phyloP scores from a whole-genome alignment of 2,113 vertebrate species.

The Rhizomys pruinosus region DNA sequence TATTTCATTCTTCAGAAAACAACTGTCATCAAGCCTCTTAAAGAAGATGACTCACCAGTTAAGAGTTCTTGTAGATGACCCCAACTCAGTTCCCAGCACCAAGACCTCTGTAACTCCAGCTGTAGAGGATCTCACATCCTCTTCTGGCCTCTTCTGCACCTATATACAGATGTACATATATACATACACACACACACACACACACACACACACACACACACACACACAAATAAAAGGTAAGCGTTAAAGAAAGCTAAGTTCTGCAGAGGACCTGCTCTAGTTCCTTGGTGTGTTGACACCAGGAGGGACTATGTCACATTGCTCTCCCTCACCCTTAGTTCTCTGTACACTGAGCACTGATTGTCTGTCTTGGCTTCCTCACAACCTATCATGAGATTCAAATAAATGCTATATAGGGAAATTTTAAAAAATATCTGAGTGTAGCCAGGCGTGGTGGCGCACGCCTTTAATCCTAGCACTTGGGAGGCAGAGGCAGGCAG shows the following conservation, averaged over 20 bases:
- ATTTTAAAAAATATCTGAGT: not conserved
- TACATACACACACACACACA: not conserved
- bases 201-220: not conserved
- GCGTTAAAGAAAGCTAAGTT: not conserved
- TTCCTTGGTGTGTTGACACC: not conserved
- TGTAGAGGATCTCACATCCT: not conserved
- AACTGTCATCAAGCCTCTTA: not conserved
- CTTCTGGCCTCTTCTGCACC: no score
- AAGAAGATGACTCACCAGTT: not conserved
- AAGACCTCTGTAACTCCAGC: not conserved
- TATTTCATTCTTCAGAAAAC: constrained; percentile 7
- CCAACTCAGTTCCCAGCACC: not conserved
- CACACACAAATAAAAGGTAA: not conserved
- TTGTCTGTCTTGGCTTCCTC: not conserved
- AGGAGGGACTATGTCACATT: not conserved
- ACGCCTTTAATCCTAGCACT: no score
- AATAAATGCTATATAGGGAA: not conserved
- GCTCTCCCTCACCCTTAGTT: not conserved
- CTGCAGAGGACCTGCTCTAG: no score
- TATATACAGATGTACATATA: no score
- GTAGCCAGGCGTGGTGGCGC: no score
- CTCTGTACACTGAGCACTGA: not conserved
- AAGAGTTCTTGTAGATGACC: not conserved
- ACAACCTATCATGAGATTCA: not conserved
- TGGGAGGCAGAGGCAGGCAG: no score